These are phyloP conservation scores for Pentamera pediparva DNA, from an alignment of 53 echinoderm and acorn worm species.

Conservation along the genomic window DNA sequence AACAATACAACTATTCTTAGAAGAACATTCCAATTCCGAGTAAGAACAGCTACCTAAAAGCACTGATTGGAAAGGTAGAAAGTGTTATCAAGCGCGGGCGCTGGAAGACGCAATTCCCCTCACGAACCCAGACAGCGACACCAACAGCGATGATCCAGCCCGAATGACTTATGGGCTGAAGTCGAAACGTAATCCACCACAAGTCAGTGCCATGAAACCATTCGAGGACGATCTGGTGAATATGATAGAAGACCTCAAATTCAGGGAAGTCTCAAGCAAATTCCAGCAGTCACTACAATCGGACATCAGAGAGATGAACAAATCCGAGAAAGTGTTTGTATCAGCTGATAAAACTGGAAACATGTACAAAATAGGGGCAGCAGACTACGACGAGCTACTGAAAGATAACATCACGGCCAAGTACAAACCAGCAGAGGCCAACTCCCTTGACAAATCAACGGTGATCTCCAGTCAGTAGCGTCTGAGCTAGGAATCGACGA, in stretches of 20 bases:
- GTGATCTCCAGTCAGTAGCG: background rate
- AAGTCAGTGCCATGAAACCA: background rate
- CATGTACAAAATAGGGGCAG: conserved; percentile 6
- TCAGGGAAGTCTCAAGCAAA: conserved; percentile 1
- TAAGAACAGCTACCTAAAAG: background rate
- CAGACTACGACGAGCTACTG: background rate
- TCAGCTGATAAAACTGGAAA: too few species aligned
- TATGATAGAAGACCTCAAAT: background rate
- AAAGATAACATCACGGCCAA: conserved; percentile 6
- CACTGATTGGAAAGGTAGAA: background rate
- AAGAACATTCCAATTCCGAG: background rate
- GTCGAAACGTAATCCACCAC: background rate
- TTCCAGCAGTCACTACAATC: background rate
- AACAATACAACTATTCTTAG: too few species aligned
- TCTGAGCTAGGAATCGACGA: background rate
- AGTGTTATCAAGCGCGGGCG: background rate
- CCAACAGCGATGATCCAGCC: background rate
- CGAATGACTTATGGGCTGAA: conserved; percentile 1
- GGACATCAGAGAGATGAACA: background rate
- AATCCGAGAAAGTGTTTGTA: conserved; percentile 9
- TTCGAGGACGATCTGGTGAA: conserved; percentile 8
- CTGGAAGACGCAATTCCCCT: conserved; percentile 2
- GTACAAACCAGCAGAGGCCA: background rate
- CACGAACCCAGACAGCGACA: background rate
- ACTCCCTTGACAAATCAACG: background rate